phyloP scores from a whole-genome alignment of 2,888 invertebrate species.

The Tipula vernalis region DNA sequence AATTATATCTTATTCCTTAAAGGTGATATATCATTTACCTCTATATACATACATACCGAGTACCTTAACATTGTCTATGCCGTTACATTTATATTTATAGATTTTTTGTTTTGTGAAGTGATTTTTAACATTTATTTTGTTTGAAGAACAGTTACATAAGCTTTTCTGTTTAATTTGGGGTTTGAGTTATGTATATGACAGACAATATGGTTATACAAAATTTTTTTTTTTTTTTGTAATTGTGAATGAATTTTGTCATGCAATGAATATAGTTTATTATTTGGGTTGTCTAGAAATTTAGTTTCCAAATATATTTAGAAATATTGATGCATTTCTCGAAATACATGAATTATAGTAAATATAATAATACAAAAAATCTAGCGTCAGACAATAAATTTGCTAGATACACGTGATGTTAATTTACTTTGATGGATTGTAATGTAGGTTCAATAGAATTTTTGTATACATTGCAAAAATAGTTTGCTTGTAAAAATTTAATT shows the following conservation, averaged over 20 bases:
- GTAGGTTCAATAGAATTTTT: neutral
- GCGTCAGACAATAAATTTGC: neutral
- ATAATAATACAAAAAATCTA: no score
- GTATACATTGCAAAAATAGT: neutral
- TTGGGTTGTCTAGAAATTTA: neutral
- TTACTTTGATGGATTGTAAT: neutral
- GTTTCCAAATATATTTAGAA: neutral
- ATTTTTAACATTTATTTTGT: neutral
- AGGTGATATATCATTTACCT: neutral
- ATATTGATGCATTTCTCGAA: neutral
- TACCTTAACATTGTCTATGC: neutral
- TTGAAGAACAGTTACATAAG: neutral
- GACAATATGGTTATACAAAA: neutral
- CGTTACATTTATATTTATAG: neutral
- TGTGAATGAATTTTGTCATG: neutral
- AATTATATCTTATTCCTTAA: neutral
- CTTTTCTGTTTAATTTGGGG: neutral
- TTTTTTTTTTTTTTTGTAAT: neutral
- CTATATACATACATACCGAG: neutral
- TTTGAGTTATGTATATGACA: neutral
- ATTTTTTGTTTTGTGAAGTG: neutral
- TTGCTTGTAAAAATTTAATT: neutral
- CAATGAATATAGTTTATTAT: neutral
- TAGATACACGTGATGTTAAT: neutral
- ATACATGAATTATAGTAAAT: neutral